Evolutionary conservation across 1,140 invertebrate genomes (phyloP), one percentile per base, ranked within the genome.

Genomic region (Danaus plexippus): DNA sequence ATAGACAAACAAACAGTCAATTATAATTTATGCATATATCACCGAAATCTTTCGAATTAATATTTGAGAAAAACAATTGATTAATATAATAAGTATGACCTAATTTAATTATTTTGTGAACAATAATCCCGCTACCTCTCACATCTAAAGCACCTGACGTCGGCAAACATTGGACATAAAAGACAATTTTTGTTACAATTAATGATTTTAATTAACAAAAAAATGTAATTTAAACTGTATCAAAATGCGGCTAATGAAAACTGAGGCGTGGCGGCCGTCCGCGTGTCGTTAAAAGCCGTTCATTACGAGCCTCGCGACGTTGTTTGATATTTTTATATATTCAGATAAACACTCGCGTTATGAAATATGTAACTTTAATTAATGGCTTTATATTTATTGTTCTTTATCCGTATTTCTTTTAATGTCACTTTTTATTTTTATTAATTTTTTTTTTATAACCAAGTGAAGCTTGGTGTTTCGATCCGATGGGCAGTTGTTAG

Each of bases 151-250:
- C 64, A 52, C 9, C 11, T 46, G 2, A 32, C 41, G 52, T 55
- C 53, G 44, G 45, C 64, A 48, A 62, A 72, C 67, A 66, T 54
- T 59, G 18, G 42, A 45, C 52, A 67, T 66, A 68, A 79, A 77
- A 73, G 69, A 63, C 50, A 55, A 59, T 65, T 75, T 80, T 76
- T 73, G 73, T 75, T 72, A 73, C 68, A 76, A 73, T 77, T 78
- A 76, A 80, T 54, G 66, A 66, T 67, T 75, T 77, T 77, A 79
- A 77, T 77, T 77, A 75, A 71, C 61, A 67, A 59, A 66, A 74
- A 73, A 67, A 71, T 55, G 46, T 61, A 69, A 69, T 63, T 67
- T 61, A 66, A 74, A 66, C 59, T 73, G 69, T 75, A 71, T 63
- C 65, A 69, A 71, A 67, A 67, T 57, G 51, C 61, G 52, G 67